phyloP scores from a whole-genome alignment of 2,113 vertebrate genomes.

The Misgurnus mizolepis region DNA sequence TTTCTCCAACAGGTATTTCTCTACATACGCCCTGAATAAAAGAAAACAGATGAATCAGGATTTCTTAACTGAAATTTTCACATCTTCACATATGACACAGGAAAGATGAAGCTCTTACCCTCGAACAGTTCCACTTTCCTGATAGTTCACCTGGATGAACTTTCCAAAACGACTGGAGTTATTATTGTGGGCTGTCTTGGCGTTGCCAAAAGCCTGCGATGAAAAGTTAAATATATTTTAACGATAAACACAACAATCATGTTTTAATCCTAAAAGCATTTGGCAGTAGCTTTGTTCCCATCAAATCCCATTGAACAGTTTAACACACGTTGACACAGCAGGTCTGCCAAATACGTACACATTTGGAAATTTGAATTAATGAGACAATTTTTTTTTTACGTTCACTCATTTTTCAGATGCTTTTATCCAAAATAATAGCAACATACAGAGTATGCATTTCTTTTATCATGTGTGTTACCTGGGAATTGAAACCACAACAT shows the following conservation, averaged over 20 bases:
- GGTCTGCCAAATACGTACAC: no score
- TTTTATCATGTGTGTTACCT: no score
- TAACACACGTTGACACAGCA: no score
- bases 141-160: constrained; percentile 99
- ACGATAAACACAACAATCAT: neutral
- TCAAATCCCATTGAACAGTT: no score
- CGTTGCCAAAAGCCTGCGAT: constrained; percentile 95
- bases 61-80: neutral
- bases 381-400: no score
- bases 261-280: neutral
- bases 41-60: constrained; percentile 31
- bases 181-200: constrained; percentile 98
- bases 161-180: constrained; percentile 99
- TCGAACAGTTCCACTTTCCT: constrained; percentile 95
- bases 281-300: neutral
- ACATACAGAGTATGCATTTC: no score
- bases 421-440: no score
- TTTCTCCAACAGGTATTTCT: constrained; percentile 98
- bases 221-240: constrained; percentile 45
- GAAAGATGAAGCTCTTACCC: constrained; percentile 78
- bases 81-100: neutral
- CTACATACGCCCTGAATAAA: constrained; percentile 89
- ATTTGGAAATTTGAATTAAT: no score
- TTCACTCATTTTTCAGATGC: no score
- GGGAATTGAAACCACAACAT: no score